These are phyloP conservation scores for Numida meleagris DNA, from an alignment of 2,113 vertebrate species.

Conservation along the genomic window DNA sequence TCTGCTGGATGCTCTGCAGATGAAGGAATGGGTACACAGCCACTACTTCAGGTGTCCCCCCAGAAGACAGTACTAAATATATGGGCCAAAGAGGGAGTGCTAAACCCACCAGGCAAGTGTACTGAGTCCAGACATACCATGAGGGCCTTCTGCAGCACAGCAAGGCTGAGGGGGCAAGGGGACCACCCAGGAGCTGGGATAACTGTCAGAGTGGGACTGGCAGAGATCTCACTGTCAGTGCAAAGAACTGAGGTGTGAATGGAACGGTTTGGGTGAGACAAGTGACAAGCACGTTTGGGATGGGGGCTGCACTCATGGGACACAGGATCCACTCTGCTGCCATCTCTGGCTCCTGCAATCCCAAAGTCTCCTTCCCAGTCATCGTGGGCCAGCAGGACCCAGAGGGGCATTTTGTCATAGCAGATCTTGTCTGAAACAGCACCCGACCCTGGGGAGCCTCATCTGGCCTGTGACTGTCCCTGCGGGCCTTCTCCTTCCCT, in stretches of 20 bases:
- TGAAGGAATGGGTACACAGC: background rate
- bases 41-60: background rate
- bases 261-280: background rate
- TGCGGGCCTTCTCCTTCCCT: background rate
- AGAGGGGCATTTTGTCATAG: background rate
- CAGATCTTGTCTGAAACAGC: background rate
- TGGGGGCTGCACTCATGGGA: background rate
- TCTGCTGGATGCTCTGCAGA: background rate
- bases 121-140: background rate
- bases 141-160: background rate
- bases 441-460: accelerated
- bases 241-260: background rate
- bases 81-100: background rate
- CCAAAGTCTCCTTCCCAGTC: background rate
- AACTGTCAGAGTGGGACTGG: background rate
- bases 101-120: background rate
- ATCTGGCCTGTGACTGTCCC: background rate
- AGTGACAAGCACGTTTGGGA: background rate
- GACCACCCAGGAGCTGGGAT: background rate
- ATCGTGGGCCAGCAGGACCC: background rate
- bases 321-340: background rate
- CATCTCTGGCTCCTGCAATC: background rate
- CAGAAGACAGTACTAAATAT: background rate
- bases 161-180: background rate
- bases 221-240: background rate